phyloP scores from a whole-genome alignment of 1,140 invertebrate species.

The Bombus ignitus region DNA sequence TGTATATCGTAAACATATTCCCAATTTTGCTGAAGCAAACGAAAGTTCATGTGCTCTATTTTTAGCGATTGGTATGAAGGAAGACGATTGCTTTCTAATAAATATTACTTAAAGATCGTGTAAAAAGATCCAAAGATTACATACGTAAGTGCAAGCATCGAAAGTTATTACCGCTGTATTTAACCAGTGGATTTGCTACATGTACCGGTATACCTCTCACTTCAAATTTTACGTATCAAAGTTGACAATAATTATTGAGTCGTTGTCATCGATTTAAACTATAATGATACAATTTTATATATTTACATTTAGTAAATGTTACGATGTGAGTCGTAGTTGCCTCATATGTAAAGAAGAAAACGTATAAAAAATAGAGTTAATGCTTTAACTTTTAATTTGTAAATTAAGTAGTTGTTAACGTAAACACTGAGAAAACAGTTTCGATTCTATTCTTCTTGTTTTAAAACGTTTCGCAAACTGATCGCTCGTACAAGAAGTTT shows the following conservation, averaged over 20 bases:
- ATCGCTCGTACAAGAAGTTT: neutral
- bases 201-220: constrained; percentile 34
- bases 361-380: too few species aligned
- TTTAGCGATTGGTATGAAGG: neutral
- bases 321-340: neutral
- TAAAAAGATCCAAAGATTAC: neutral
- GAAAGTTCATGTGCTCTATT: neutral
- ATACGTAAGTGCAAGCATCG: neutral
- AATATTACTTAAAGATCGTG: neutral
- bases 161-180: neutral
- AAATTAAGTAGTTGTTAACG: neutral
- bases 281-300: constrained; percentile 19
- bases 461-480: neutral
- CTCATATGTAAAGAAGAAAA: neutral
- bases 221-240: constrained; percentile 41
- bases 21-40: neutral
- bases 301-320: neutral
- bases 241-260: constrained; percentile 32
- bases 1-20: neutral
- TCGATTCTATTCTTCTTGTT: neutral
- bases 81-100: too few species aligned
- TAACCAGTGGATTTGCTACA: neutral
- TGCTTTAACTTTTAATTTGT: neutral
- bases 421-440: neutral
- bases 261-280: constrained; percentile 6